These are phyloP conservation scores for Trichogramma evanescens DNA, from an alignment of 2,888 invertebrate species.

Conservation along the genomic window DNA sequence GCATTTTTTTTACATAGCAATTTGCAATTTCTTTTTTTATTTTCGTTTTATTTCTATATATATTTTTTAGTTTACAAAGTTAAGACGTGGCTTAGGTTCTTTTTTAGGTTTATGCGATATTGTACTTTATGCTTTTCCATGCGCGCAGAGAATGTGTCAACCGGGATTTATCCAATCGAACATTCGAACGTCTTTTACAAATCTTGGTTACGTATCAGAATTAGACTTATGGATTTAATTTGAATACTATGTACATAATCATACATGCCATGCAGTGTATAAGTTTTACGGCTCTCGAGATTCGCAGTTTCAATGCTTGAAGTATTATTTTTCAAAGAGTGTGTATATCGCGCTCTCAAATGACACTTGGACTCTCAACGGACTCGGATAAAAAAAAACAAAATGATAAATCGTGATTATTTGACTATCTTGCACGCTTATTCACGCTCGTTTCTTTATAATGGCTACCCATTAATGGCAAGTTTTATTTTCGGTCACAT, in stretches of 20 bases:
- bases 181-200: too few species aligned
- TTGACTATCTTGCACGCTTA: neutral
- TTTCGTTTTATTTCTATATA: conserved; percentile 31
- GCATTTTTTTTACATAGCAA: conserved; percentile 17
- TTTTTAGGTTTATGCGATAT: conserved; percentile 45
- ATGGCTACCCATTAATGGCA: conserved; percentile 45
- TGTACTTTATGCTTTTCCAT: conserved; percentile 40
- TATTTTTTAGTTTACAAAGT: conserved; percentile 43
- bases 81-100: conserved; percentile 46
- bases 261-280: conserved; percentile 19
- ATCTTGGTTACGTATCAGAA: neutral
- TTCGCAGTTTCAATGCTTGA: neutral
- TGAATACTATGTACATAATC: conserved; percentile 25
- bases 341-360: neutral
- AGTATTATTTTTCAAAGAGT: too few species aligned
- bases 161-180: too few species aligned
- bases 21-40: conserved; percentile 23
- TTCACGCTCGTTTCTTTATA: conserved; percentile 9
- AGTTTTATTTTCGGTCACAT: conserved; percentile 25
- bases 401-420: neutral
- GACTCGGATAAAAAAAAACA: too few species aligned
- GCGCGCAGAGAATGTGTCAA: neutral
- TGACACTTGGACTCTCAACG: conserved; percentile 3
- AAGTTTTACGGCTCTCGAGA: conserved; percentile 7
- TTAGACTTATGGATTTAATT: conserved; percentile 15